Percentiles rank a stretch among this genome's conserved stretches.
Evolutionary conservation across 2,888 invertebrate genomes (phyloP).

Genomic region (Phlogophora meticulosa): DNA sequence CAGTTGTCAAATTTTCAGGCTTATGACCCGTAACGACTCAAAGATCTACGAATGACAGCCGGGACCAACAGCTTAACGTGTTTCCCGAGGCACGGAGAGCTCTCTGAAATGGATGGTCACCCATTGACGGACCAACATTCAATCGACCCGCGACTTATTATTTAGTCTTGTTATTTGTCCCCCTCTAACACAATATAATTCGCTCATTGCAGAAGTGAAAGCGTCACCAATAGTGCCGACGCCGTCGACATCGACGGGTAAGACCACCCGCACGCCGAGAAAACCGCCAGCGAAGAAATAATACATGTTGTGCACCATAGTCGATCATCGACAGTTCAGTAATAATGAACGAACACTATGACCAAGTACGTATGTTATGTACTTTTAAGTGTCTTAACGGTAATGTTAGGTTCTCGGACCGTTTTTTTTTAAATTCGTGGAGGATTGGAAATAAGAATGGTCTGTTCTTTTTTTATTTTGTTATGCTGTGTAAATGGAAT

Average conservation of each 20-base stretch:
- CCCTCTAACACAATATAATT: not conserved
- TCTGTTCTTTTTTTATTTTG: conserved; percentile 46
- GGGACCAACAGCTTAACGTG: no score
- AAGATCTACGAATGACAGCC: no score
- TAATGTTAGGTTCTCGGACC: conserved; percentile 61
- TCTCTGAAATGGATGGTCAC: no score
- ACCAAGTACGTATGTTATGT: conserved; percentile 65
- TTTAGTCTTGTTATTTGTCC: not conserved
- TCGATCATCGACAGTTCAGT: conserved; percentile 48
- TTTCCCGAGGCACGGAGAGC: no score
- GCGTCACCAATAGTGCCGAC: conserved; percentile 82
- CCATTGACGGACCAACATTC: no score
- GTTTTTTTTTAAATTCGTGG: conserved; percentile 46
- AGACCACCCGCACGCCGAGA: conserved; percentile 86
- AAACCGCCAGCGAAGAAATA: conserved; percentile 88
- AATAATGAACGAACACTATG: conserved; percentile 64
- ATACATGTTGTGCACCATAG: conserved; percentile 67
- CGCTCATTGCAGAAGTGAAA: conserved; percentile 76
- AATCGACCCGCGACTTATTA: no score
- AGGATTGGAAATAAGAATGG: conserved; percentile 47
- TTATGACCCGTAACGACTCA: no score
- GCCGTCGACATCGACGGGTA: conserved; percentile 88
- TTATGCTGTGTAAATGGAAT: conserved; percentile 30
- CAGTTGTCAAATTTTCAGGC: no score
- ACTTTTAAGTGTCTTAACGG: conserved; percentile 68